phyloP scores from a whole-genome alignment of 2,888 invertebrate species.

The Caenorhabditis sp. region DNA sequence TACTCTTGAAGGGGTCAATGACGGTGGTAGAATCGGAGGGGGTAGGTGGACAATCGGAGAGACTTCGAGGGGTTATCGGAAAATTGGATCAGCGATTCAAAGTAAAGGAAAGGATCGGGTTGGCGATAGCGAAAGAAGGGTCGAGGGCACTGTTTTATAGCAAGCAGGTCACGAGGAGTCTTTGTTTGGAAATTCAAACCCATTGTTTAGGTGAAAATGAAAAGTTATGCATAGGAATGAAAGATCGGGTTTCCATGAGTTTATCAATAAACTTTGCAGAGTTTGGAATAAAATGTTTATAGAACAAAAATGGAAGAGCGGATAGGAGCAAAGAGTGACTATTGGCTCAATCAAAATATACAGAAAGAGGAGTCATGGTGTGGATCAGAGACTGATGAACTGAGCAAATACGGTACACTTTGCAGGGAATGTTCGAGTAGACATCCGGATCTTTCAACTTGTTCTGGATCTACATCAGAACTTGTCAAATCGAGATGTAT shows the following conservation, averaged over 20 bases:
- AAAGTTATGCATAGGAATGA: no score
- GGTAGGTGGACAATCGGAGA: conserved; percentile 19
- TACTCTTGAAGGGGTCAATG: conserved; percentile 35
- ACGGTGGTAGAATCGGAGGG: background rate
- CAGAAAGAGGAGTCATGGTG: background rate
- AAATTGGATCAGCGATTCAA: conserved; percentile 7
- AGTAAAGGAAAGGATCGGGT: conserved; percentile 15
- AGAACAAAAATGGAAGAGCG: background rate
- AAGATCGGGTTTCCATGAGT: no score
- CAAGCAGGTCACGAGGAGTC: background rate
- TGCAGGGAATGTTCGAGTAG: background rate
- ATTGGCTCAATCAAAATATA: conserved; percentile 2
- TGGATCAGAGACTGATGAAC: background rate
- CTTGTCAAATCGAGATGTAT: no score
- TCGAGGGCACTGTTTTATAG: conserved; percentile 10
- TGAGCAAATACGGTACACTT: background rate
- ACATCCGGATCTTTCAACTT: no score
- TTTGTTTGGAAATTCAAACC: conserved; percentile 38
- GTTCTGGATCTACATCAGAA: no score
- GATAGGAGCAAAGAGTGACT: background rate
- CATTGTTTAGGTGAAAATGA: conserved; percentile 12
- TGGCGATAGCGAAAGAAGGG: conserved; percentile 18
- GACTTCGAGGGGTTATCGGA: conserved; percentile 8
- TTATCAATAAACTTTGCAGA: background rate
- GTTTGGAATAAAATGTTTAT: background rate